phyloP scores from a whole-genome alignment of 2,797 vertebrate genomes.

The Melanotaenia boesemani region DNA sequence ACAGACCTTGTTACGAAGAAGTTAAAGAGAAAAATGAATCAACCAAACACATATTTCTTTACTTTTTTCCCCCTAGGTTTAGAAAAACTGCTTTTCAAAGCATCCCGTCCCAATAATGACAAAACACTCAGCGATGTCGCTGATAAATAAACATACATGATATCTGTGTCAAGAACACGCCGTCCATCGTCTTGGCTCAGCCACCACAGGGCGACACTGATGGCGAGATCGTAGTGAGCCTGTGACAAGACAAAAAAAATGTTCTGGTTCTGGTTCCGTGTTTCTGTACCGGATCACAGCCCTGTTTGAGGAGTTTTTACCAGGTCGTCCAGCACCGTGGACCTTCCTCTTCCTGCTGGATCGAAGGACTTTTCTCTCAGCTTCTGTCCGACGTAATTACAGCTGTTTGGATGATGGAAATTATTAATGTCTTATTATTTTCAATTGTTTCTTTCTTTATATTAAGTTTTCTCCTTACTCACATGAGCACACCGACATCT shows the following conservation, averaged over 20 bases:
- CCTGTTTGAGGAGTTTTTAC: constrained; percentile 67
- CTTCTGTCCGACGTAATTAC: constrained; percentile 87
- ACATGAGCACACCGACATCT: constrained; percentile 79
- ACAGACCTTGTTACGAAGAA: no score
- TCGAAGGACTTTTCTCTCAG: constrained; percentile 89
- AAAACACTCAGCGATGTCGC: no score
- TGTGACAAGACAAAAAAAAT: constrained; percentile 54
- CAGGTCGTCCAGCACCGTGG: constrained; percentile 87
- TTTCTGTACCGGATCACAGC: no score
- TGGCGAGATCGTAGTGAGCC: constrained; percentile 89
- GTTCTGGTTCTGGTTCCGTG: background rate
- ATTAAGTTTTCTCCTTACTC: constrained; percentile 52
- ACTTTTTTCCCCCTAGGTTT: no score
- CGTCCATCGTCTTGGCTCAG: constrained; percentile 74
- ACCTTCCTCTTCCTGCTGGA: constrained; percentile 84
- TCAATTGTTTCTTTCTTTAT: background rate
- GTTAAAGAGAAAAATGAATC: no score
- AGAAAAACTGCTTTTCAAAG: no score
- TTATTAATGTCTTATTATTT: background rate
- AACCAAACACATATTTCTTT: no score
- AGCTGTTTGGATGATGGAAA: constrained; percentile 69
- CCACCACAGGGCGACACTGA: constrained; percentile 86
- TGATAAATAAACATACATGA: constrained; percentile 65
- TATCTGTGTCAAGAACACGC: constrained; percentile 54
- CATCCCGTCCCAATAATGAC: no score